These are phyloP conservation scores for Glaucopsyche alexis DNA, from an alignment of 2,888 invertebrate species.

Conservation along the genomic window DNA sequence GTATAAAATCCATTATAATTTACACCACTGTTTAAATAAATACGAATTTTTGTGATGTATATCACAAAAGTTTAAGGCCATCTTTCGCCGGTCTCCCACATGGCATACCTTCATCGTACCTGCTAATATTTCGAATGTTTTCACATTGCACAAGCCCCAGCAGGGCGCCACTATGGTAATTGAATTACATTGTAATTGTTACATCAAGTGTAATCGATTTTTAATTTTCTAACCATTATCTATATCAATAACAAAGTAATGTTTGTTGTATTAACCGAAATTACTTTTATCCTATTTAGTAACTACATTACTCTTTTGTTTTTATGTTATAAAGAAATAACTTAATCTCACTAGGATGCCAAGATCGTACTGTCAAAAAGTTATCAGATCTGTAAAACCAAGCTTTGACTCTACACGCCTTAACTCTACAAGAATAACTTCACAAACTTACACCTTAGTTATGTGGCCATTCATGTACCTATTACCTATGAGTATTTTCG, in stretches of 20 bases:
- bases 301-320: not conserved
- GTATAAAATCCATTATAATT: too few species aligned
- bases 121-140: conserved; percentile 15
- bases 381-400: too few species aligned
- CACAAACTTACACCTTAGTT: too few species aligned
- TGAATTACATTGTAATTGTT: conserved; percentile 20
- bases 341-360: too few species aligned
- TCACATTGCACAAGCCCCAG: not conserved
- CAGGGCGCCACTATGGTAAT: conserved; percentile 2
- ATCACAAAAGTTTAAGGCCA: not conserved
- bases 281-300: not conserved
- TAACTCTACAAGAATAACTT: too few species aligned
- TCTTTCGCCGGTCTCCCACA: not conserved
- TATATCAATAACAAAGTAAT: not conserved
- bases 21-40: too few species aligned
- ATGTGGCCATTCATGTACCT: too few species aligned
- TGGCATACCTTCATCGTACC: not conserved
- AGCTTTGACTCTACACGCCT: too few species aligned
- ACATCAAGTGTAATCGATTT: conserved; percentile 21
- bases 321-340: not conserved
- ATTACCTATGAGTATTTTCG: too few species aligned
- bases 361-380: too few species aligned
- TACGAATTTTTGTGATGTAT: too few species aligned
- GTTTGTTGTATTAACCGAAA: not conserved
- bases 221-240: conserved; percentile 24